phyloP scores from a whole-genome alignment of 2,888 invertebrate genomes.

The Ctenicera cuprea region DNA sequence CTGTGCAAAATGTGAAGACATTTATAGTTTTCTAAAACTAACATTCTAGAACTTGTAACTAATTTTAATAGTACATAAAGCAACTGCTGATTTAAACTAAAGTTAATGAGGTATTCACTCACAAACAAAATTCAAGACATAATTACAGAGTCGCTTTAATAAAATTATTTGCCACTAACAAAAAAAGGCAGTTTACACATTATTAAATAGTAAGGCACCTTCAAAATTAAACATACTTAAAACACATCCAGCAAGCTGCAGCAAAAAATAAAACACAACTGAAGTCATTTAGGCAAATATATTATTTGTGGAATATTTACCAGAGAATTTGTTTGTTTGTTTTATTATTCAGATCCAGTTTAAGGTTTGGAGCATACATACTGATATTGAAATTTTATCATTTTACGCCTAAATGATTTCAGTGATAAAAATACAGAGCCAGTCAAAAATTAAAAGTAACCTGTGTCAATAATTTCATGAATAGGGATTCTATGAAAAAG shows the following conservation, averaged over 20 bases:
- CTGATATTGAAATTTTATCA: neutral
- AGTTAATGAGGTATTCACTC: conserved; percentile 18
- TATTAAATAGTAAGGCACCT: conserved; percentile 42
- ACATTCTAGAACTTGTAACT: conserved; percentile 9
- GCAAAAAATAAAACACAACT: neutral
- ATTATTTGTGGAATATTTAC: no score
- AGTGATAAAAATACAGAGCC: conserved; percentile 11
- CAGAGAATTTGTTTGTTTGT: no score
- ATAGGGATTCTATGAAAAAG: no score
- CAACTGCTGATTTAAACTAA: conserved; percentile 7
- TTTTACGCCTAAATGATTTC: conserved; percentile 1
- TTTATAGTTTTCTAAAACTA: neutral
- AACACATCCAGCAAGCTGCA: conserved; percentile 5
- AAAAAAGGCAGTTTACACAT: conserved; percentile 28
- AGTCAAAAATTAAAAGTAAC: no score
- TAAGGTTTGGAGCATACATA: no score
- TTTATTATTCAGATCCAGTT: no score
- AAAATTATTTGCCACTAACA: conserved; percentile 22
- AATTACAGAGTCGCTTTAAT: conserved; percentile 15
- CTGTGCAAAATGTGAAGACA: conserved; percentile 27
- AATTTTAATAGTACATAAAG: neutral
- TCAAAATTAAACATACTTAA: conserved; percentile 36
- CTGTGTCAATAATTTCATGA: no score
- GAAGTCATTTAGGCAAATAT: neutral
- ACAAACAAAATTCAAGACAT: neutral